Evolutionary conservation across 2,888 invertebrate species (phyloP), one percentile per base, ranked within the genome.

Genomic region (Mechanitis mazaeus): DNA sequence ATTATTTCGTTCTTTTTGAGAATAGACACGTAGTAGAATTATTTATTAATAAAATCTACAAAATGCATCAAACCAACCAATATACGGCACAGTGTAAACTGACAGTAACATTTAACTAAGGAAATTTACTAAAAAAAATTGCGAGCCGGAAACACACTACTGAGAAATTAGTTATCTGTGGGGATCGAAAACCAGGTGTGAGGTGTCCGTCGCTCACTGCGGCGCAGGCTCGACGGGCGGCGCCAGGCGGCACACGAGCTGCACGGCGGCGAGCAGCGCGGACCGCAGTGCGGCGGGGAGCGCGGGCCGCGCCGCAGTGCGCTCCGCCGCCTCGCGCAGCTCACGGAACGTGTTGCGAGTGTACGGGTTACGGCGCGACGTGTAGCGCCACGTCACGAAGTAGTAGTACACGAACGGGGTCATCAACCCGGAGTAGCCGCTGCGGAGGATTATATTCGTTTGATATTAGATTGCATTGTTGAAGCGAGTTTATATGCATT

Each of bases 381-480:
- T 91, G 89, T 99, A 98, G 66, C 99, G 94, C 87, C 87, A 93
- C 65, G 94, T 93, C 75, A 99, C 91, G 90, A 99, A 99, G 83
- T 98, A 96, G 88, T 98, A 99, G 92, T 99, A 99, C 76, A 98
- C 93, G 87, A 99, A 96, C 54, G 98, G 98, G 12, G 98, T 95
- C 77, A 99, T 90, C 63, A 99, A 89, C 38, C 96, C 96, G 77
- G 96, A 96, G 85, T 94, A 94, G 38, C 98, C 98, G 85, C 98
- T 98, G 91, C 0, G 46, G n/a, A 53, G 6, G 11, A 9, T 42
- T 11, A 42, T 5, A 42, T 42, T 1, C 42, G 9, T 9, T 42
- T 42, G 42, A 42, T 42, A 42, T 42, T 42, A 42, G 9, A 9
- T 42, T 42, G 9, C 42, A 9, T 42, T 42, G 42, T 42, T 42